Base-by-base conservation (phyloP, 2,888 invertebrate species). In the Morpho achilles region DNA sequence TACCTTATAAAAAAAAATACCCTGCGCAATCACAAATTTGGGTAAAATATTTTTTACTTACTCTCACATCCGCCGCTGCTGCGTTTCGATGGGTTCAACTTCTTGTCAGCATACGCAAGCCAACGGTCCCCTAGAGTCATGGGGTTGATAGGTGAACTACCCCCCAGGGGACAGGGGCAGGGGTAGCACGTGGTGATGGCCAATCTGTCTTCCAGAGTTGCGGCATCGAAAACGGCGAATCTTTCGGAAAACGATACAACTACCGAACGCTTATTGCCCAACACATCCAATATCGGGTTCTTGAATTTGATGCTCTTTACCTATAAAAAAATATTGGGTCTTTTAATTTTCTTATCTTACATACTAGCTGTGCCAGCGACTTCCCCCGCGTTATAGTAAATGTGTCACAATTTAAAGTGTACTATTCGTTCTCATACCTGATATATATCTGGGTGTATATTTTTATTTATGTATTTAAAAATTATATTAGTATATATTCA, bases 281-380 rank as follows among this genome's bases (percentile, higher is more conserved):
- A 82, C 61, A 98, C 95, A 77, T 97, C 97, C 71, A 96, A 92
- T 54, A 98, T 95, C 1, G 95, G 95, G 80, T 95, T 97, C 88
- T 97, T 97, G 90, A 98, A 98, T 84, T 97, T 97, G 69, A 97
- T 96, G 76, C 95, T 95, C 80, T 97, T 97, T 10, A 96, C 94
- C 92, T 96, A 84, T 32, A 61, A 68, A 51, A 39, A 1, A 32
- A 48, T 16, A 16, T 16, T 16, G 16, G 16, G 16, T 16, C 1
- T 16, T 16, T 16, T 16, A 16, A 16, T 16, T 16, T 16, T 16
- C 1, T 1, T 16, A 16, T 16, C 16, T 16, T 16, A 16, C 16
- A 16, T 16, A 16, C 16, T 16, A 16, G 16, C 16, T 16, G 16
- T 16, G 16, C 16, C 16, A 16, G 16, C 16, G 16, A 16, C 16